Conservation (phyloP, 2,113 vertebrate genomes). For the Butastur rufipennis region DNA sequence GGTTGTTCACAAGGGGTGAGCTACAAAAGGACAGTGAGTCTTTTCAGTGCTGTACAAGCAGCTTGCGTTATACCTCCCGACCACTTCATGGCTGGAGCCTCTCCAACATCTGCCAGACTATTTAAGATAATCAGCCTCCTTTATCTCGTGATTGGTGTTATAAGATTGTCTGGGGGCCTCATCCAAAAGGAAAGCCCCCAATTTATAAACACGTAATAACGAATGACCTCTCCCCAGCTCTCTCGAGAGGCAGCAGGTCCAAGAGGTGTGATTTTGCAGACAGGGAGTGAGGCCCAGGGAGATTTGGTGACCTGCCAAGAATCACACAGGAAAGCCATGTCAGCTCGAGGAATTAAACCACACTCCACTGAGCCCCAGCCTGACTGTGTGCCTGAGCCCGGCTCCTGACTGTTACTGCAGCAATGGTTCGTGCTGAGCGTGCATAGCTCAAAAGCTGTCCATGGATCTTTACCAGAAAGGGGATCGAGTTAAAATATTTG, state of each 20-base stretch:
- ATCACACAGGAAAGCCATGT: conserved; percentile 60
- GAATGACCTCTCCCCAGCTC: neutral
- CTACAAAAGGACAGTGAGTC: neutral
- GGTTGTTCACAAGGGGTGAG: neutral
- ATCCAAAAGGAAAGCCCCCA: conserved; percentile 4
- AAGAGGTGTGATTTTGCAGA: conserved; percentile 46
- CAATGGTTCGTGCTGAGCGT: neutral
- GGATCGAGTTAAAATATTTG: neutral
- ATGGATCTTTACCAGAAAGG: conserved; percentile 2
- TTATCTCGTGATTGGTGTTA: neutral
- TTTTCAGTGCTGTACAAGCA: neutral
- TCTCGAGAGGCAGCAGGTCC: neutral
- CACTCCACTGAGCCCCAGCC: neutral
- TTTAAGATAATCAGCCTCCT: conserved; percentile 25
- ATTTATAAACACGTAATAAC: neutral
- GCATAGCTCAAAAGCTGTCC: neutral
- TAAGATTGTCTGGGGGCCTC: conserved; percentile 3
- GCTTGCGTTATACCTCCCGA: neutral
- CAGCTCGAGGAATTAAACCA: conserved; percentile 47
- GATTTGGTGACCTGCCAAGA: conserved; percentile 51
- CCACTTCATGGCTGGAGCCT: neutral
- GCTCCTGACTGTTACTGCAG: neutral
- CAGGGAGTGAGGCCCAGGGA: conserved; percentile 22
- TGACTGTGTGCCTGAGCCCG: neutral
- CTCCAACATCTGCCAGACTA: conserved; percentile 37